These are phyloP conservation scores for Cepaea hortensis DNA, from an alignment of 2,888 invertebrate species.

Conservation along the genomic window DNA sequence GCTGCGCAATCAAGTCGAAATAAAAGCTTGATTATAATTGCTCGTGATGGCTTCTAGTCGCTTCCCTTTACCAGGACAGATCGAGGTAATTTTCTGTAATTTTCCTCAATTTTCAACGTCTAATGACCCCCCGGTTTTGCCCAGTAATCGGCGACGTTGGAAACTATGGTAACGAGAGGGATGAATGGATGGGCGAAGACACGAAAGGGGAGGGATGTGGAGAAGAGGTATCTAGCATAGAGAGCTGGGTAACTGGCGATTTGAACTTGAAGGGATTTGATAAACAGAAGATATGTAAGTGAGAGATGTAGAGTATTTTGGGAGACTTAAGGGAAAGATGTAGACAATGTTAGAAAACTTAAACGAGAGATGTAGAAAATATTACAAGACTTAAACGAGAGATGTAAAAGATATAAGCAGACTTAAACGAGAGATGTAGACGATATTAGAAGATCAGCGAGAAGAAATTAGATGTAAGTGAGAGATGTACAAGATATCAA, in stretches of 20 bases:
- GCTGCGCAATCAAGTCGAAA: slow-evolving; percentile 43
- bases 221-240: not conserved
- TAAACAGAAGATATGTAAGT: not conserved
- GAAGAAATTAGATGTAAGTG: not conserved
- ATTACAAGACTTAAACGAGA: not conserved
- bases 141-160: slow-evolving; percentile 29
- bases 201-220: not conserved
- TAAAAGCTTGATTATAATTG: slow-evolving; percentile 47
- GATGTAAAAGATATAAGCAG: not conserved
- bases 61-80: slow-evolving; percentile 31
- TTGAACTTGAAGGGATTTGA: not conserved
- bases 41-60: slow-evolving; percentile 25
- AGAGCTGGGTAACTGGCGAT: not conserved
- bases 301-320: not conserved
- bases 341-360: not conserved
- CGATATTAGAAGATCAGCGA: not conserved
- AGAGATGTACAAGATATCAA: not conserved
- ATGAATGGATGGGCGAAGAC: not conserved
- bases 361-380: not conserved
- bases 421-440: not conserved
- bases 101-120: slow-evolving; percentile 47
- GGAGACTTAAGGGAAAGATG: slow-evolving; percentile 19
- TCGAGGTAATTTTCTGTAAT: slow-evolving; percentile 48
- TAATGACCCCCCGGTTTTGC: slow-evolving; percentile 40
- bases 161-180: slow-evolving; percentile 15